Percentiles rank a stretch among this genome's conserved stretches.
These are phyloP conservation scores for Pygoscelis adeliae DNA, from an alignment of 2,113 vertebrate species.

Conservation along the genomic window DNA sequence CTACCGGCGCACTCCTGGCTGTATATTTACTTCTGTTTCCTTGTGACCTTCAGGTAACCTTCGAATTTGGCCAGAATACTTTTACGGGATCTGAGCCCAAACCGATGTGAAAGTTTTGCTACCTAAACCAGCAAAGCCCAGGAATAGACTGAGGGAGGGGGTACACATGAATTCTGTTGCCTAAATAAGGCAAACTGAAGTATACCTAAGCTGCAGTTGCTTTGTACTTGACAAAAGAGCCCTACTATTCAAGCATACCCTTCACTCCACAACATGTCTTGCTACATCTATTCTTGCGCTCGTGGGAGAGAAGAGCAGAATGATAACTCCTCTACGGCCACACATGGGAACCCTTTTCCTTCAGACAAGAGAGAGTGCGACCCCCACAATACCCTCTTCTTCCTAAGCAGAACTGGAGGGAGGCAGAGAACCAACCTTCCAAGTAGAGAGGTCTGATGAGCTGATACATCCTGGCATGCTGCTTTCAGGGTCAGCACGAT, in stretches of 20 bases:
- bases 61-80: not conserved
- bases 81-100: not conserved
- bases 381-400: not conserved
- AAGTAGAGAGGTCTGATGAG: not conserved
- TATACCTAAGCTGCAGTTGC: not conserved
- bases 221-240: not conserved
- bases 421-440: not conserved
- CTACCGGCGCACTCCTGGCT: not conserved
- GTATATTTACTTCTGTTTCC: not conserved
- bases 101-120: not conserved
- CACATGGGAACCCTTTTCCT: not conserved
- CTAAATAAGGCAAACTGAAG: not conserved
- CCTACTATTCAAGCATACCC: not conserved
- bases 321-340: not conserved
- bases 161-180: not conserved
- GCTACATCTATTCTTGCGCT: not conserved
- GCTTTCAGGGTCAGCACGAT: rapidly evolving
- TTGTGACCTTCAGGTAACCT: not conserved
- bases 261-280: not conserved
- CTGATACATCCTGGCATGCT: rapidly evolving
- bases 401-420: not conserved
- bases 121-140: not conserved
- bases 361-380: not conserved
- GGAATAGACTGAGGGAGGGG: not conserved
- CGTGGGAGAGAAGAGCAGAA: not conserved